These are phyloP conservation scores for Andrena minutula DNA, from an alignment of 2,888 invertebrate species.

Conservation along the genomic window DNA sequence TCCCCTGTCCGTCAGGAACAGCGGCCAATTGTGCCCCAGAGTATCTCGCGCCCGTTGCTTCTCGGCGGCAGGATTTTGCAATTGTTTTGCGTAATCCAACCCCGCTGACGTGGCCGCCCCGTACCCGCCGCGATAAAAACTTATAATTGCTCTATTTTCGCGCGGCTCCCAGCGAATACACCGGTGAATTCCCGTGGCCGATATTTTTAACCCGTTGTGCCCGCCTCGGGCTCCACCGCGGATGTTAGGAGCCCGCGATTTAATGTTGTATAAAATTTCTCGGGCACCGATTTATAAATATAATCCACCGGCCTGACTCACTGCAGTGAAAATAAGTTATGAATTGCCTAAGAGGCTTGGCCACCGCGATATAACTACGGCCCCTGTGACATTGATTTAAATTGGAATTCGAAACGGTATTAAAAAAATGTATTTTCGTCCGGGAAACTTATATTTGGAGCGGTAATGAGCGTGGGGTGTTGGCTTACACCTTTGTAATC, in stretches of 20 bases:
- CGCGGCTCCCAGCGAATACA: background rate
- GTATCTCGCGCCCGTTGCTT: background rate
- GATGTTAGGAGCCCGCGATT: slow-evolving; percentile 30
- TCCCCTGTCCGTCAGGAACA: background rate
- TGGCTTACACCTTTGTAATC: background rate
- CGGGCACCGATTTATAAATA: slow-evolving; percentile 76
- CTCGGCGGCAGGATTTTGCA: background rate
- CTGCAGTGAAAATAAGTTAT: slow-evolving; percentile 76
- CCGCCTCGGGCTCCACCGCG: background rate
- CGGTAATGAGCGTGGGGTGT: background rate
- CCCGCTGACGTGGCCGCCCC: background rate
- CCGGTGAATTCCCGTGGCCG: background rate
- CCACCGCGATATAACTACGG: slow-evolving; percentile 25
- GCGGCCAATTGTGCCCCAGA: background rate
- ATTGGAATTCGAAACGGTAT: slow-evolving; percentile 23
- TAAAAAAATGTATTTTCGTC: background rate
- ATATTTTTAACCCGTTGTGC: slow-evolving; percentile 26
- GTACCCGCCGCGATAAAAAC: background rate
- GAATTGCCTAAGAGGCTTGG: slow-evolving; percentile 75
- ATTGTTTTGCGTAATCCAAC: slow-evolving; percentile 13
- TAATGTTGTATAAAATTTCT: slow-evolving; percentile 64
- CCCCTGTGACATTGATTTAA: slow-evolving; percentile 39
- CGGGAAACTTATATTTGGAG: background rate
- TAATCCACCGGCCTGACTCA: slow-evolving; percentile 75
- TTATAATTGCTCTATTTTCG: slow-evolving; percentile 10